Conservation (phyloP, 2,797 vertebrate genomes). For the Eulemur mongoz region DNA sequence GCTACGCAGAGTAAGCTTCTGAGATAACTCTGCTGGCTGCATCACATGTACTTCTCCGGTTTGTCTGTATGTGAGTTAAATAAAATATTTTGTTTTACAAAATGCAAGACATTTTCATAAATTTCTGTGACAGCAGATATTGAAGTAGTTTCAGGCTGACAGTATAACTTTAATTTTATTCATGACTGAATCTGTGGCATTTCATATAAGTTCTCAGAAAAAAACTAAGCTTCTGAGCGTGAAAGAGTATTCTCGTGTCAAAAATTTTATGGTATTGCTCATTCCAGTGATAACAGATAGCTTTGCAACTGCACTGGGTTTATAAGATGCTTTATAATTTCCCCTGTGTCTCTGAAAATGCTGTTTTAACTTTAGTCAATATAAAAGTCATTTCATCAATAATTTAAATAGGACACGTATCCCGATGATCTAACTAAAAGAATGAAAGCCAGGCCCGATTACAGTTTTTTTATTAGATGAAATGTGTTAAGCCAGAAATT, state of each 20-base stretch:
- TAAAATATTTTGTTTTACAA: constrained; percentile 27
- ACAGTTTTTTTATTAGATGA: background rate
- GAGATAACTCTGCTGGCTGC: background rate
- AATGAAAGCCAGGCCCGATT: background rate
- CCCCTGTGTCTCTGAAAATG: background rate
- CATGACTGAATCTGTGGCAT: constrained; percentile 33
- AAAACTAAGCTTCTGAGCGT: background rate
- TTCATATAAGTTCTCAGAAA: constrained; percentile 50
- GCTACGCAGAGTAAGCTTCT: background rate
- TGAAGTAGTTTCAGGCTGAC: constrained; percentile 10
- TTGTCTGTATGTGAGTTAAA: background rate
- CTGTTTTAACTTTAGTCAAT: background rate
- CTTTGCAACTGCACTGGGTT: background rate
- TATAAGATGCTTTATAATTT: background rate
- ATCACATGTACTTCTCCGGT: background rate
- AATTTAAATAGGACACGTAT: background rate
- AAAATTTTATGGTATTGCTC: background rate
- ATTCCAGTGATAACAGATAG: background rate
- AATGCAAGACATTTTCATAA: background rate
- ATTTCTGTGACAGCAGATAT: background rate
- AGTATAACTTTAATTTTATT: constrained; percentile 59
- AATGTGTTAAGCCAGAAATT: background rate
- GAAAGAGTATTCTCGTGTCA: background rate
- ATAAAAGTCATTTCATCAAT: constrained; percentile 27
- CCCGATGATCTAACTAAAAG: background rate